A percentile compares a stretch with the other conserved stretches of the same genome.
phyloP scores from a whole-genome alignment of 2,888 invertebrate species.

The Cyrtodaria siliqua region DNA sequence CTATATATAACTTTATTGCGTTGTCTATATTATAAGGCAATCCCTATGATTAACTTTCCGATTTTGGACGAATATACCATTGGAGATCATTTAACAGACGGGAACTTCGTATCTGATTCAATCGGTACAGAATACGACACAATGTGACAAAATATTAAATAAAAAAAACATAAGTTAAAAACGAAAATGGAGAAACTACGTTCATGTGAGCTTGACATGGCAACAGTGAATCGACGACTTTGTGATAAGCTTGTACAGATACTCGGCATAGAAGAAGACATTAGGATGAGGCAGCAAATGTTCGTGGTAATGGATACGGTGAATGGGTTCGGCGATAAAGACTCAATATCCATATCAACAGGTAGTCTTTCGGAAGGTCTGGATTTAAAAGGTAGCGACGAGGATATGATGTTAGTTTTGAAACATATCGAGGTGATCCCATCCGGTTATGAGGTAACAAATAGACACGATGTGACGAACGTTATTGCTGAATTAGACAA shows the following conservation, averaged over 20 bases:
- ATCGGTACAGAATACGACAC: no score
- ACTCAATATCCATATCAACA: slow-evolving; percentile 17
- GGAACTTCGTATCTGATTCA: no score
- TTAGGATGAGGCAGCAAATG: slow-evolving; percentile 14
- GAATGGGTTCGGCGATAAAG: slow-evolving; percentile 24
- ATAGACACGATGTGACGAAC: not conserved
- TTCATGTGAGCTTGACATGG: no score
- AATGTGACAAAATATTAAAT: no score
- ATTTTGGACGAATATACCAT: no score
- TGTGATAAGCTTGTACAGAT: slow-evolving; percentile 11
- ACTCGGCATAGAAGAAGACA: slow-evolving; percentile 26
- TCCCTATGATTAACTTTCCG: no score
- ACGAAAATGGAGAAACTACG: no score
- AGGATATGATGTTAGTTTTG: slow-evolving; percentile 26
- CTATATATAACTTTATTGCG: no score
- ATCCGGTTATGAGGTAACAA: not conserved
- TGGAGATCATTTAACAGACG: no score
- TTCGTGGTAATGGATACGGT: slow-evolving; percentile 18
- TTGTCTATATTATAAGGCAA: no score
- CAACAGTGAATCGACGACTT: not conserved
- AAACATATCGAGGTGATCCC: slow-evolving; percentile 20
- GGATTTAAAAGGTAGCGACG: slow-evolving; percentile 27
- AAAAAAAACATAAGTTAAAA: no score
- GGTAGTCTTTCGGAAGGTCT: slow-evolving; percentile 27
- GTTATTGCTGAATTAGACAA: slow-evolving; percentile 8